A percentile compares a stretch with the other conserved stretches of the same genome.
phyloP scores from a whole-genome alignment of 2,113 vertebrate genomes.

The Melanotaenia duboulayi region DNA sequence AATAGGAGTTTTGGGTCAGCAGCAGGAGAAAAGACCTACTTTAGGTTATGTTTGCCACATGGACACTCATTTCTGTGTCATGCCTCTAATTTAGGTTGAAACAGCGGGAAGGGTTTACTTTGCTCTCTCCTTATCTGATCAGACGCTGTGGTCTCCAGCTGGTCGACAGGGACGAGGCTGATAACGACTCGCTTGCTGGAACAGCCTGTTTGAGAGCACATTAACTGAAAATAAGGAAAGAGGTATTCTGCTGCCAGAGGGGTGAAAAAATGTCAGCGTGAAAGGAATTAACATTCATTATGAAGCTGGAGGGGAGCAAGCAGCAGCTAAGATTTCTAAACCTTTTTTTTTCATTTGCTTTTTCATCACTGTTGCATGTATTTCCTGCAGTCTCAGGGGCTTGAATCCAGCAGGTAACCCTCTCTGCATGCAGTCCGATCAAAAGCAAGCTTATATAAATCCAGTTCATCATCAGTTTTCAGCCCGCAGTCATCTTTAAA shows the following conservation, averaged over 20 bases:
- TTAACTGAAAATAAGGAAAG: neutral
- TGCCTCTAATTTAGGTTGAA: slow-evolving; percentile 21
- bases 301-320: slow-evolving; percentile 10
- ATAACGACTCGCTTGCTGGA: slow-evolving; percentile 7
- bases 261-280: neutral
- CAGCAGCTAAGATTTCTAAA: neutral
- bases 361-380: neutral
- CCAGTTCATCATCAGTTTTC: slow-evolving; percentile 1
- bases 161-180: slow-evolving; percentile 18
- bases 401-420: too few relatives aligned
- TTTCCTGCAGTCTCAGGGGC: neutral
- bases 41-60: slow-evolving; percentile 43
- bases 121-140: slow-evolving; percentile 15
- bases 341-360: neutral
- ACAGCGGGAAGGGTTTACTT: slow-evolving; percentile 35
- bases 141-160: slow-evolving; percentile 31
- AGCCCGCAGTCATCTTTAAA: slow-evolving; percentile 19
- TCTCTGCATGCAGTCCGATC: neutral
- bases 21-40: slow-evolving; percentile 45
- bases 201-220: neutral
- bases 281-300: slow-evolving; percentile 23
- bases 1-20: slow-evolving; percentile 37
- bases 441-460: slow-evolving; percentile 24
- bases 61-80: slow-evolving; percentile 46
- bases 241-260: neutral